phyloP scores from a whole-genome alignment of 2,888 invertebrate genomes.

The Sminthurides aquaticus region DNA sequence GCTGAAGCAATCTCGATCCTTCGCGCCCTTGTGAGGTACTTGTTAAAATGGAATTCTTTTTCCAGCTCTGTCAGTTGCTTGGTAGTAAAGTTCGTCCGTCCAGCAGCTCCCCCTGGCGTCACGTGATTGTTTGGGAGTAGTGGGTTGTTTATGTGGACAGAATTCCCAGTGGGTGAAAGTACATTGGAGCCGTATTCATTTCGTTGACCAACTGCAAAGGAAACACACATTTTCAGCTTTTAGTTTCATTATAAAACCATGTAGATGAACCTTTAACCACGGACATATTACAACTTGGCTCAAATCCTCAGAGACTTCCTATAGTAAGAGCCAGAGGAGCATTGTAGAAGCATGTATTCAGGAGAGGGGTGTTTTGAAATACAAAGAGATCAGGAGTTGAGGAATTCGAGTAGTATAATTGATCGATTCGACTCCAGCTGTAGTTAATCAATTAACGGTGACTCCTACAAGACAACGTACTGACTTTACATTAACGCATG shows the following conservation, averaged over 20 bases:
- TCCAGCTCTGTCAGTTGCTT: constrained; percentile 98
- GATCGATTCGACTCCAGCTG: no score
- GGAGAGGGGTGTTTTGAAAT: no score
- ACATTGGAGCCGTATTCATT: constrained; percentile 31
- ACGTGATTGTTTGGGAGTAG: constrained; percentile 33
- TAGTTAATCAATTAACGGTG: no score
- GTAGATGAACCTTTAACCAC: background rate
- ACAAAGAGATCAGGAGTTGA: no score
- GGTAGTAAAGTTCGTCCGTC: constrained; percentile 97
- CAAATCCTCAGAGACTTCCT: no score
- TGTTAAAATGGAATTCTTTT: constrained; percentile 99
- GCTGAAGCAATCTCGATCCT: constrained; percentile 97
- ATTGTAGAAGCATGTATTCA: no score
- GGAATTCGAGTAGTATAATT: no score
- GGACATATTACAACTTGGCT: no score
- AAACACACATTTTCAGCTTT: no score
- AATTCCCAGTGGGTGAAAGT: constrained; percentile 31
- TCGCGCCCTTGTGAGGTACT: constrained; percentile 91
- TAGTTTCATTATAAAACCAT: background rate
- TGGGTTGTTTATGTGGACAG: constrained; percentile 30
- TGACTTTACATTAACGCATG: no score
- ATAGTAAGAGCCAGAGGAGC: no score
- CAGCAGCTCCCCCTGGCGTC: constrained; percentile 52
- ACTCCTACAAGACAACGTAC: no score
- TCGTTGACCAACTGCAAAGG: constrained; percentile 25